phyloP scores from a whole-genome alignment of 2,888 invertebrate species.

The Eupithecia vulgata region DNA sequence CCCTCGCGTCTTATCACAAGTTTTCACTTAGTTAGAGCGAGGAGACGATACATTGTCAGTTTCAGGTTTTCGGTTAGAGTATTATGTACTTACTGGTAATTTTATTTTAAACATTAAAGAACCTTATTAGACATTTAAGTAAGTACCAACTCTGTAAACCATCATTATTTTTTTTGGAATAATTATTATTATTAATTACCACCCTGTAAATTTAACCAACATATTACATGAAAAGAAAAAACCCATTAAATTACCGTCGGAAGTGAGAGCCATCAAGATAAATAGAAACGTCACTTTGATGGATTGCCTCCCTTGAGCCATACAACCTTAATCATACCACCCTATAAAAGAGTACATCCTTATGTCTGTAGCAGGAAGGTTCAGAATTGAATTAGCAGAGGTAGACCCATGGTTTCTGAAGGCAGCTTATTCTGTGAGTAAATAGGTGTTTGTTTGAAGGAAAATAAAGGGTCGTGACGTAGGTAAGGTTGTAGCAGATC shows the following conservation, averaged over 20 bases:
- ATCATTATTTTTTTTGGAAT: too few relatives aligned
- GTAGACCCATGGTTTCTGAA: conserved; percentile 56
- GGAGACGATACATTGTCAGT: too few relatives aligned
- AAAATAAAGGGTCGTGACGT: conserved; percentile 45
- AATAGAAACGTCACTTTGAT: conserved; percentile 81
- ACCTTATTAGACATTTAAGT: too few relatives aligned
- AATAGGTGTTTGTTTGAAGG: conserved; percentile 56
- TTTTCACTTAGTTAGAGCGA: too few relatives aligned
- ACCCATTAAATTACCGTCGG: conserved; percentile 75
- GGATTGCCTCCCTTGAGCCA: conserved; percentile 68
- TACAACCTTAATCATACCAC: conserved; percentile 44
- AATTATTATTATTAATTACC: too few relatives aligned
- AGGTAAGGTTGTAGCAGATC: not conserved
- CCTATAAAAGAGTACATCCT: conserved; percentile 8
- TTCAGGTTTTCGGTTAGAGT: too few relatives aligned
- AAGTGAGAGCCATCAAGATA: conserved; percentile 79
- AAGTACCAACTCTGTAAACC: too few relatives aligned
- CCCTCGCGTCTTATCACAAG: too few relatives aligned
- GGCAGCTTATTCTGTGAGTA: conserved; percentile 67
- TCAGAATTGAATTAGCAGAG: conserved; percentile 46
- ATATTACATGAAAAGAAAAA: conserved; percentile 45
- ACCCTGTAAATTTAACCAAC: too few relatives aligned
- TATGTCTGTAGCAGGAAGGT: conserved; percentile 46
- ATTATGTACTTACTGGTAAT: too few relatives aligned
- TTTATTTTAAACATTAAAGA: too few relatives aligned